A percentile compares a stretch with the other conserved stretches of the same genome.
Conservation (phyloP, 2,797 vertebrate genomes). For the Yasuhikotakia modesta region DNA sequence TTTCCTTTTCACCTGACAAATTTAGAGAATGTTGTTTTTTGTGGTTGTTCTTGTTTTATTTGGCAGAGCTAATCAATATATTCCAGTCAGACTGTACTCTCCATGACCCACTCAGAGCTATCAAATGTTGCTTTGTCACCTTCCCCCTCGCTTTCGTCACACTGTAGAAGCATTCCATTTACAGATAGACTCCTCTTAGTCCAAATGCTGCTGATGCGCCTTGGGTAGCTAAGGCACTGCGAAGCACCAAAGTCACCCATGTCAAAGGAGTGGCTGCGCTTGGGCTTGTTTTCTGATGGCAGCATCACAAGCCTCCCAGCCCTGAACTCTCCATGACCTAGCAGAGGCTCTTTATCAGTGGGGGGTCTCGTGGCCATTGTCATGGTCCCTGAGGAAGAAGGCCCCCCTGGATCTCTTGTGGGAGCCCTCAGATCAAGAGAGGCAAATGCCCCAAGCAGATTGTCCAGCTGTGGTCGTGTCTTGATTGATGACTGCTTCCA, state of each 20-base stretch:
- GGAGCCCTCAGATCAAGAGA: conserved; percentile 88
- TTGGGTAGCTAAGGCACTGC: conserved; percentile 81
- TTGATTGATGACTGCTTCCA: conserved; percentile 83
- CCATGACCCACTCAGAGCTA: conserved; percentile 94
- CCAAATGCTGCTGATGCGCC: conserved; percentile 89
- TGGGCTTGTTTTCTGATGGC: conserved; percentile 86
- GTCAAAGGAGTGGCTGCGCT: conserved; percentile 93
- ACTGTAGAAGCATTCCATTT: conserved; percentile 91
- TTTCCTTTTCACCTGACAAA: conserved; percentile 51
- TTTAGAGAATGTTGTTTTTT: conserved; percentile 6
- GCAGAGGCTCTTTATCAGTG: conserved; percentile 89
- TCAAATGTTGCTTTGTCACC: conserved; percentile 82
- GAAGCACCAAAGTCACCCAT: conserved; percentile 82
- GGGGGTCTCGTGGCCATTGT: conserved; percentile 63
- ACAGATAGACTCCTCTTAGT: conserved; percentile 94
- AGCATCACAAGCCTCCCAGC: conserved; percentile 85
- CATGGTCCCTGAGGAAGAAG: conserved; percentile 65
- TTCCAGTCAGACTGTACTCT: conserved; percentile 79
- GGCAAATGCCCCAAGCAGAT: conserved; percentile 89
- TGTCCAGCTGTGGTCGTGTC: conserved; percentile 86
- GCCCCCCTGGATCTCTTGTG: conserved; percentile 74
- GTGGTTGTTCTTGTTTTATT: conserved; percentile 33
- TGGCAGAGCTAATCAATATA: conserved; percentile 6
- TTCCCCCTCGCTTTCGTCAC: conserved; percentile 83
- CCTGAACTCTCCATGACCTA: conserved; percentile 84